A percentile compares a stretch with the other conserved stretches of the same genome.
Evolutionary conservation across 2,888 invertebrate species (phyloP).

Genomic region (Cylindroiulus punctatus): DNA sequence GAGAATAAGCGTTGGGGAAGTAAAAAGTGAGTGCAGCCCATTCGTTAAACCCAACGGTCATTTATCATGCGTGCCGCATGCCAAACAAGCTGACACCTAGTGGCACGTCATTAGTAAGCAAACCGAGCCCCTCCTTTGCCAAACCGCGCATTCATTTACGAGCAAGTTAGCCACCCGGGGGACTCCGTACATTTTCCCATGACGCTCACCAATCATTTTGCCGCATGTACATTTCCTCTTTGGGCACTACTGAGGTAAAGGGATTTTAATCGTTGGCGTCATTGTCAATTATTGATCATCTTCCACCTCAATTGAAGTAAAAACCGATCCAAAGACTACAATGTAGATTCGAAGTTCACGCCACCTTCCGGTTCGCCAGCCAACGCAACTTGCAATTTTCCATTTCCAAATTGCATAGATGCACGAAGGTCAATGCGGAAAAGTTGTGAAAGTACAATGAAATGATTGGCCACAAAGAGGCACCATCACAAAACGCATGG

Average conservation of each 20-base stretch:
- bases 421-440: too few species aligned
- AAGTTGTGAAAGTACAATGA: too few species aligned
- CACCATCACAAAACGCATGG: too few species aligned
- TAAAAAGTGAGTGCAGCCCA: conserved; percentile 7
- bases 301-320: not conserved
- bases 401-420: too few species aligned
- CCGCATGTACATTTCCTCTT: not conserved
- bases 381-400: too few species aligned
- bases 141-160: conserved; percentile 11
- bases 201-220: not conserved
- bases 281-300: conserved; percentile 18
- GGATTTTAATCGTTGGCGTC: not conserved
- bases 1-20: not conserved
- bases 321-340: not conserved
- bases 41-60: conserved; percentile 18
- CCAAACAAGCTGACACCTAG: conserved; percentile 18
- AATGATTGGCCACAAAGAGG: too few species aligned
- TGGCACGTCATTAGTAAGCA: conserved; percentile 11
- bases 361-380: not conserved
- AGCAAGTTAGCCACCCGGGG: conserved; percentile 18
- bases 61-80: conserved; percentile 4
- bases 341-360: not conserved
- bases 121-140: conserved; percentile 18
- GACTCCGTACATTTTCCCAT: not conserved
- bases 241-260: not conserved